Percentiles rank a stretch among this genome's conserved stretches.
Conservation (phyloP, 2,797 vertebrate genomes). For the Peromyscus attwateri region DNA sequence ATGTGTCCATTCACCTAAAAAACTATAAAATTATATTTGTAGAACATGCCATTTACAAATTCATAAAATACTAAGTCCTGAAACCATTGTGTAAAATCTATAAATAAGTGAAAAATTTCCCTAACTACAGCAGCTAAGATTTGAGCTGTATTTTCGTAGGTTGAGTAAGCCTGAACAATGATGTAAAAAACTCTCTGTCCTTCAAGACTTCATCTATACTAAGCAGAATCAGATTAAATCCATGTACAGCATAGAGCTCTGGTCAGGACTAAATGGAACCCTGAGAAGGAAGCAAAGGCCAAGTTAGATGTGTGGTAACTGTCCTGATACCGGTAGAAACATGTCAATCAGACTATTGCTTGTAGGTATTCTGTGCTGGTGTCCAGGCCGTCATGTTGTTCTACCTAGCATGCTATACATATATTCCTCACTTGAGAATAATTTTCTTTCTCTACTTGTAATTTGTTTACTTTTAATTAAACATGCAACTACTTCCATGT, state of each 20-base stretch:
- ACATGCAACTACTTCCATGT: background rate
- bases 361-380: background rate
- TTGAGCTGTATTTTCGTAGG: background rate
- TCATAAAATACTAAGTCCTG: background rate
- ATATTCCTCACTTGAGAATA: background rate
- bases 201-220: background rate
- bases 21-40: background rate
- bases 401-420: background rate
- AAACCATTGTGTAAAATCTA: background rate
- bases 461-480: background rate
- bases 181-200: background rate
- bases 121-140: background rate
- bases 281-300: background rate
- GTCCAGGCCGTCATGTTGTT: background rate
- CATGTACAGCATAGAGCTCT: background rate
- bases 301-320: background rate
- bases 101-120: background rate
- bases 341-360: background rate
- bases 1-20: background rate
- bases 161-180: background rate
- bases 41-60: slow-evolving; percentile 3
- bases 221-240: slow-evolving; percentile 29
- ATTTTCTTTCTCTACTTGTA: background rate
- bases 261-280: background rate
- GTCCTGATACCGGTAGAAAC: background rate